Percentiles rank a stretch among this genome's conserved stretches.
phyloP scores from a whole-genome alignment of 2,113 vertebrate genomes.

The Orientallactaga bullata region DNA sequence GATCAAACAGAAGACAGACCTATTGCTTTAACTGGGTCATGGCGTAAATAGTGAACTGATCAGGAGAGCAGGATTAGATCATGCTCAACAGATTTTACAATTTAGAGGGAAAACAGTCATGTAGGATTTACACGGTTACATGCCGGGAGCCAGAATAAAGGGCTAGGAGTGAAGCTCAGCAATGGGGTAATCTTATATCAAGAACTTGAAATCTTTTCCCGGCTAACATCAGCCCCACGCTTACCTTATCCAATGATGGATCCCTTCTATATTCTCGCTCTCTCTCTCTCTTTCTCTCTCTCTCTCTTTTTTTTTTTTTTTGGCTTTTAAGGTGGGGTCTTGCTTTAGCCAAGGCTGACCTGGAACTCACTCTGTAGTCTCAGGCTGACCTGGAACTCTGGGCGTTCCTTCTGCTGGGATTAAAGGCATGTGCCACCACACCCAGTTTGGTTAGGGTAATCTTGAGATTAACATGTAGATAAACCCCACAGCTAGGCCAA shows the following conservation, averaged over 20 bases:
- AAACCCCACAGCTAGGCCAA: neutral
- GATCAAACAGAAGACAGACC: neutral
- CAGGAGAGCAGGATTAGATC: neutral
- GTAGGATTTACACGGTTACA: slow-evolving; percentile 1
- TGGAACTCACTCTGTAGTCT: no score
- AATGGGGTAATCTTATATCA: neutral
- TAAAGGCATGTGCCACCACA: no score
- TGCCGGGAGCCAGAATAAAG: neutral
- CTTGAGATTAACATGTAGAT: neutral
- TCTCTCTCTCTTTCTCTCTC: no score
- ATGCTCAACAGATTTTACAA: neutral
- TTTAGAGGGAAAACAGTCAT: neutral
- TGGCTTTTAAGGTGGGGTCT: no score
- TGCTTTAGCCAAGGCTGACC: no score
- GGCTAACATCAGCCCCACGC: neutral
- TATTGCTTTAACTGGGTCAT: neutral
- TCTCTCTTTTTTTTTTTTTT: no score
- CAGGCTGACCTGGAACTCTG: no score
- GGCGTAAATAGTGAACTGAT: neutral
- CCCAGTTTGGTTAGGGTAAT: neutral
- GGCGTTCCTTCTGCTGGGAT: no score
- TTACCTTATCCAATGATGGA: neutral
- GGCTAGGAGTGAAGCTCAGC: neutral
- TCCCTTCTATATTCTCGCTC: neutral
- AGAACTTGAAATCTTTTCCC: slow-evolving; percentile 12